Evolutionary conservation across 2,797 vertebrate species (phyloP), one percentile per base, ranked within the genome.

Genomic region (Coregonus suidteri): DNA sequence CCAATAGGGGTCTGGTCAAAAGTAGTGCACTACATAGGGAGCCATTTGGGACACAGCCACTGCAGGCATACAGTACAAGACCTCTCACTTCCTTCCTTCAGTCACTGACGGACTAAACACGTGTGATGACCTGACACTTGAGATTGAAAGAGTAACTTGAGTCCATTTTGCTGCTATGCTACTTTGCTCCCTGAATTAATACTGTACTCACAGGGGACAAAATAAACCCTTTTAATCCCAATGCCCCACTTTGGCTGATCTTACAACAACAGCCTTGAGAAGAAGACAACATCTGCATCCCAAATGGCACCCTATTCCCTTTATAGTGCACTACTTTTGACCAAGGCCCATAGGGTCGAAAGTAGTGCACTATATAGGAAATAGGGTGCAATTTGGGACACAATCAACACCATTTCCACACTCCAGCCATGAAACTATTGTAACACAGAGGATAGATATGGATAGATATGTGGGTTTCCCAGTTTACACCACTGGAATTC

Each of bases 161-260:
- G 88, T 80, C 83, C 77, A 81, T 74, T 77, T 78, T 62, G 56
- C 18, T 81, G 69, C 84, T 6, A 13, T 75, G 85, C 88, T 85
- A 88, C 68, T 83, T 85, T n/a, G 4, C n/a, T 20, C 18, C 81
- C 83, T 90, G 87, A 91, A 91, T 92, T 90, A 89, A 91, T 84
- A 88, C 90, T 83, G 86, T 81, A 52, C 53, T 56, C 53, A 81
- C 81, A 88, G 6, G n/a, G 56, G 56, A 62, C 0, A 80, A 82
- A 89, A 54, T 66, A 56, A 87, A 88, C 84, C 90, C 85, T 82
- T 88, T 90, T 89, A 87, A 91, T 88, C 87, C 90, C n/a, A 89
- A 84, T 77, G 86, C 82, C 88, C 89, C 85, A 82, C 87, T 88
- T 87, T 82, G 83, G 88, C 88, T 92, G 84, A 70, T 87, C 79